Evolutionary conservation across 2,113 vertebrate species (phyloP), one percentile per base, ranked within the genome.

Genomic region (Calyptomena viridis): DNA sequence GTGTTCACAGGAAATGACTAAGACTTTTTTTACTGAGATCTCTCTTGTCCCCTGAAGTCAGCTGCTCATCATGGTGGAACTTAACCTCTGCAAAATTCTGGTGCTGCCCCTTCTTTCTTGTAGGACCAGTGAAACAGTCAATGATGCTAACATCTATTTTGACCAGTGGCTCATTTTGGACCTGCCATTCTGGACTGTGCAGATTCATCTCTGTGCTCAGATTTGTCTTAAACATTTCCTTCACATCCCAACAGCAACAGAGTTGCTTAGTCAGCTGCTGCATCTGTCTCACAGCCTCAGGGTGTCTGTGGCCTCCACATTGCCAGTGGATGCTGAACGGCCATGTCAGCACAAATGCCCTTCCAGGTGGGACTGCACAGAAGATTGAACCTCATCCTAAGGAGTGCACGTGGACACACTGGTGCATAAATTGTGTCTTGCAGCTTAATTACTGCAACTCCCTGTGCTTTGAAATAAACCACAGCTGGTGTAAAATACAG

Each of bases 381-480:
- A 31, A 76, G 53, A 55, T 23, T 49, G 58, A 56, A 68, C 58
- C 53, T 82, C 40, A 68, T 64, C 78, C 56, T 20, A 19, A 68
- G 27, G n/a, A 82, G 28, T 24, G 33, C 74, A 55, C 0, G 4
- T 69, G 78, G 78, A 49, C 74, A 85, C 78, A 68, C n/a, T 46
- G 58, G 5, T 76, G 78, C 30, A 75, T 60, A 52, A 78, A 72
- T 60, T 55, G 44, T 56, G 58, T 79, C 90, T 72, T 91, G 74
- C 42, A 80, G 53, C 53, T 85, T 90, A 68, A 85, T 83, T 84
- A 76, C 53, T 85, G 82, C 62, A 88, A 21, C 49, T 93, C 17
- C 40, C 67, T n/a, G 5, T 56, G 75, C 90, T 93, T 85, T 87
- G 85, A 85, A 94, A 94, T 73, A 79, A 91, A 90, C 74, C 88